phyloP scores from a whole-genome alignment of 2,888 invertebrate genomes.

The Synanthedon myopaeformis region DNA sequence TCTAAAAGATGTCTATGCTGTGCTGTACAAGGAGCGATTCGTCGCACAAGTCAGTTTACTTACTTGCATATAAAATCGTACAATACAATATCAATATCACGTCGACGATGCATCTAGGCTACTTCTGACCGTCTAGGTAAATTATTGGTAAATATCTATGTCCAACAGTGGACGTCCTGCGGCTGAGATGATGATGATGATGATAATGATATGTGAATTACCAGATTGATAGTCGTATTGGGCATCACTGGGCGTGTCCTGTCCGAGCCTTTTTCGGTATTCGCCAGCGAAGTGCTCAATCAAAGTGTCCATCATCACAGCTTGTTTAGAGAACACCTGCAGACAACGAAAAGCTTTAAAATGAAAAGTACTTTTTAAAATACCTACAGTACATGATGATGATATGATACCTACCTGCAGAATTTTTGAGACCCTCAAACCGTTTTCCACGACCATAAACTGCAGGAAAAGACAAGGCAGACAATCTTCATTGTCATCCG shows the following conservation, averaged over 20 bases:
- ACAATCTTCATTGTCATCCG: slow-evolving; percentile 87
- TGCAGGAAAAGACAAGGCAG: slow-evolving; percentile 93
- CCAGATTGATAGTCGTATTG: slow-evolving; percentile 62
- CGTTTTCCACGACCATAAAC: slow-evolving; percentile 84
- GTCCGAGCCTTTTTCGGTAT: slow-evolving; percentile 72
- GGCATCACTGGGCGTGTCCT: slow-evolving; percentile 59
- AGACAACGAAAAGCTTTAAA: slow-evolving; percentile 1
- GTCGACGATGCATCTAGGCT: too few species aligned
- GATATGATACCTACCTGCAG: slow-evolving; percentile 68
- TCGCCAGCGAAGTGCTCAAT: slow-evolving; percentile 87
- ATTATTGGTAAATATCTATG: too few species aligned
- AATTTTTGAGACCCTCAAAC: slow-evolving; percentile 83
- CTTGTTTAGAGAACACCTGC: slow-evolving; percentile 78
- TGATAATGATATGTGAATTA: slow-evolving; percentile 7
- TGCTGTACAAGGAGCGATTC: too few species aligned
- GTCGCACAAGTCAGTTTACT: too few species aligned
- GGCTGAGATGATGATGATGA: too few species aligned
- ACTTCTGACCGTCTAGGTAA: too few species aligned
- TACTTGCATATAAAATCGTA: too few species aligned
- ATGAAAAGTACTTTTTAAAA: not conserved
- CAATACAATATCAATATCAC: too few species aligned
- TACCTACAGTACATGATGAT: too few species aligned
- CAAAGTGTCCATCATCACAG: slow-evolving; percentile 88
- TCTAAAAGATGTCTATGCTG: too few species aligned
- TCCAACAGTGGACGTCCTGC: too few species aligned